Evolutionary conservation across 2,113 vertebrate genomes (phyloP), one percentile per base, ranked within the genome.

Genomic region (Corythornis madagascariensis): DNA sequence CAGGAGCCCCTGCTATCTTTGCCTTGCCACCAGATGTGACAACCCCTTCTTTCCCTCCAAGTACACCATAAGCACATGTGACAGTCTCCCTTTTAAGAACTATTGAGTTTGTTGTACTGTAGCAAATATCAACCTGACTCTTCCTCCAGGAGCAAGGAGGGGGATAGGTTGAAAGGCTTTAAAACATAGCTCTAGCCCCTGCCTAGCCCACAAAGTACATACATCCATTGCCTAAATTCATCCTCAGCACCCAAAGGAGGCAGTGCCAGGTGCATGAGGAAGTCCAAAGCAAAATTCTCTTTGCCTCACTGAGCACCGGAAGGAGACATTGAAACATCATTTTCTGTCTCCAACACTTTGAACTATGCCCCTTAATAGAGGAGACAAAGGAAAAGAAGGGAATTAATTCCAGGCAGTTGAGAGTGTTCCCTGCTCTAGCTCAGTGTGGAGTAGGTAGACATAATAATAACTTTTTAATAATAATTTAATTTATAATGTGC

Each of bases 381-480:
- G 59, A 94, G 74, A 93, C 75, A 95, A 89, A 91, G 69, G 48
- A 67, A 70, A 86, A 80, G 42, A 48, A 45, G 47, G 74, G 76
- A 93, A 86, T 85, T 82, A 61, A 92, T 94, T 94, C 71, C 91
- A 94, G 83, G 78, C 75, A 76, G 38, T 52, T 75, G 80, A 89
- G 61, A 65, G 28, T 45, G 38, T 65, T 96, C 48, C 69, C 83
- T 78, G 79, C 87, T 95, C 69, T 45, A 50, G 76, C 71, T 92
- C 71, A 40, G 81, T 93, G 83, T 94, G 83, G 93, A 94, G 83
- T 81, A 95, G 93, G 92, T 94, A 86, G 78, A 90, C 88, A 55
- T 83, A 86, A 93, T 83, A 95, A 96, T 74, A 97, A 96, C 89
- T 89, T 93, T 93, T 96, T 97, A 94, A 96, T 97, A 97, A 97